Base-by-base conservation (phyloP, 2,113 vertebrate species). In the Cettia cetti region DNA sequence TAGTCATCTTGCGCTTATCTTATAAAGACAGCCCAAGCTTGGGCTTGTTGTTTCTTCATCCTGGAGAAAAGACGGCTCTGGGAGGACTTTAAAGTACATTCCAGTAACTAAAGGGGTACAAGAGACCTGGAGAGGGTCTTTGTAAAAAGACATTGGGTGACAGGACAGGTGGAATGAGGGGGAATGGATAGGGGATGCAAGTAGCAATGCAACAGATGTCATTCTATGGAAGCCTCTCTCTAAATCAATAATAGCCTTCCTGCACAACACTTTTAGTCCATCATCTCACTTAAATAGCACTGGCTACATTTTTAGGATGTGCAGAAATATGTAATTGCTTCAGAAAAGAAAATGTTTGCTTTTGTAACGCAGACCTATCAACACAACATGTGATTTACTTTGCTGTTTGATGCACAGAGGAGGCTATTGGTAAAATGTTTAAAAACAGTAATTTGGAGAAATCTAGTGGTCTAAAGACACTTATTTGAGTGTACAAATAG, bases 1-100 rank as follows among this genome's bases (percentile, higher is more conserved):
- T n/a, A 52, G 6, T 40, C 17, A 17, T 52, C 27, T 7, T 60
- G 33, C 23, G 45, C 7, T 23, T 74, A 11, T 11, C 7, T 42
- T n/a, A 20, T 28, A 16, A 82, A 39, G 23, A 24, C 23, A 39
- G 13, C 15, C 7, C 2, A 0, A 52, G 15, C 3, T 30, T 20
- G 10, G 39, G 39, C 12, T 40, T 40, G 10, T 40, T 6, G 7
- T 14, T 59, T 47, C 39, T 15, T 45, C 39, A 47, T 4, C 11
- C 24, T 68, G 21, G 20, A 22, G 53, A 75, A 60, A 28, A 35
- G 8, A 40, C n/a, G n/a, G n/a, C 11, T 82, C 45, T 75, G 17
- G 11, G 5, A 52, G 30, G 14, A 68, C 14, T 68, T 68, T 9
- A 17, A 7, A 40, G 21, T 3, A 19, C 22, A 4, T 72, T 33